Conservation (phyloP, 2,797 vertebrate species). For the Anolis apletophallus region DNA sequence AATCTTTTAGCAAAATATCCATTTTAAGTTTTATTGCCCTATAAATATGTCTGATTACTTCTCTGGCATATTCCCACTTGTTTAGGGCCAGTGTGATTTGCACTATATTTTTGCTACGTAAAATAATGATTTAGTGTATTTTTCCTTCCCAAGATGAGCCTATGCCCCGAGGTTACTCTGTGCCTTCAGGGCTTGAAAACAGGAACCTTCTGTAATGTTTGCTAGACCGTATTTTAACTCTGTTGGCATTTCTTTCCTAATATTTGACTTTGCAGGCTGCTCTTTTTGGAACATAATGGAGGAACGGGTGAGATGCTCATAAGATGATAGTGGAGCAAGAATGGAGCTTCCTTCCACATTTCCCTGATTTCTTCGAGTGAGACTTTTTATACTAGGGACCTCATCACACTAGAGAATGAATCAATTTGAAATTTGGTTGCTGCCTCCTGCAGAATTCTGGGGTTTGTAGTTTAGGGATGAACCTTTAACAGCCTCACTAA, state of each 20-base stretch:
- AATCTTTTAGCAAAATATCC: background rate
- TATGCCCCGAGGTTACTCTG: background rate
- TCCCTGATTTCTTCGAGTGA: background rate
- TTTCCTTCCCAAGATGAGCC: background rate
- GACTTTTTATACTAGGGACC: background rate
- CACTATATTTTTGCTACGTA: background rate
- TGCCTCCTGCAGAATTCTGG: too few species aligned
- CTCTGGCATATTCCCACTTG: background rate
- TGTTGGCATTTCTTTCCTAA: background rate
- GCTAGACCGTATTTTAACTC: background rate
- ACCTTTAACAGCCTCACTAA: too few species aligned
- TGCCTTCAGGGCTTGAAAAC: background rate
- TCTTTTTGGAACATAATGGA: background rate
- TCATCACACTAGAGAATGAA: too few species aligned
- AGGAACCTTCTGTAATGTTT: background rate
- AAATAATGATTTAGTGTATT: background rate
- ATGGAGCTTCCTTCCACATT: background rate
- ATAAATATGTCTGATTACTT: background rate
- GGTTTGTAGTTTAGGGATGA: too few species aligned
- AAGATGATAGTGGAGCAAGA: background rate
- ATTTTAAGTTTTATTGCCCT: background rate
- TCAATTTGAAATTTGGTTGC: too few species aligned
- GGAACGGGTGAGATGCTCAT: background rate
- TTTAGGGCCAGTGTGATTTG: background rate
- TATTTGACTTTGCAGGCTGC: too few species aligned